A percentile compares a stretch with the other conserved stretches of the same genome.
These are phyloP conservation scores for Agapostemon virescens DNA, from an alignment of 2,888 invertebrate genomes.

Conservation along the genomic window DNA sequence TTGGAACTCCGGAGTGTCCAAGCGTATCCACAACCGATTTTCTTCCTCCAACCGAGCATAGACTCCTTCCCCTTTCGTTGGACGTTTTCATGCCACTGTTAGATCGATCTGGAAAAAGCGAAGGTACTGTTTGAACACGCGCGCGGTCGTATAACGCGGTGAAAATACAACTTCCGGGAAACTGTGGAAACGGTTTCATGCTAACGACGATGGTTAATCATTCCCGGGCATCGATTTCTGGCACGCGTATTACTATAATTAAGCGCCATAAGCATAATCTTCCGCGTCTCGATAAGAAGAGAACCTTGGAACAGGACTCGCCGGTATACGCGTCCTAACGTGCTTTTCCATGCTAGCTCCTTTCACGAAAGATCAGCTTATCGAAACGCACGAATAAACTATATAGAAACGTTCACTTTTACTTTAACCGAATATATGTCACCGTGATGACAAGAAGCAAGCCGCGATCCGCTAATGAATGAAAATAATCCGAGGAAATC, in stretches of 20 bases:
- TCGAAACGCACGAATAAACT: too few species aligned
- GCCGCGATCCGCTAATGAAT: not conserved
- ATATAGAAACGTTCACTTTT: slow-evolving; percentile 46
- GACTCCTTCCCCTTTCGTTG: slow-evolving; percentile 43
- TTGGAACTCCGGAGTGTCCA: slow-evolving; percentile 13
- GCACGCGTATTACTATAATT: slow-evolving; percentile 18
- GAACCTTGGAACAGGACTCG: not conserved
- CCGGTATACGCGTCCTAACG: not conserved
- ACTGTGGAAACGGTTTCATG: not conserved
- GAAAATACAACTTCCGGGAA: slow-evolving; percentile 32
- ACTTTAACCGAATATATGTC: not conserved
- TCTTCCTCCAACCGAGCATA: slow-evolving; percentile 26
- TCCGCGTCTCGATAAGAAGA: not conserved
- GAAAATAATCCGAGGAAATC: slow-evolving; percentile 23
- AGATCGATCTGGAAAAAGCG: slow-evolving; percentile 42
- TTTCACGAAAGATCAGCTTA: not conserved
- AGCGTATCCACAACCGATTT: slow-evolving; percentile 18
- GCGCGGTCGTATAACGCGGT: slow-evolving; percentile 9
- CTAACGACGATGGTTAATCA: not conserved
- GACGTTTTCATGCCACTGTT: slow-evolving; percentile 12
- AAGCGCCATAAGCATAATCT: slow-evolving; percentile 1
- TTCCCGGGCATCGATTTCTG: slow-evolving; percentile 1
- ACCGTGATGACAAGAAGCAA: not conserved
- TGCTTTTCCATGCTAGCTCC: not conserved
- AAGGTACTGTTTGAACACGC: slow-evolving; percentile 7